Evolutionary conservation across 2,113 vertebrate species (phyloP), one percentile per base, ranked within the genome.

Genomic region (Gallinago paraguaiae): DNA sequence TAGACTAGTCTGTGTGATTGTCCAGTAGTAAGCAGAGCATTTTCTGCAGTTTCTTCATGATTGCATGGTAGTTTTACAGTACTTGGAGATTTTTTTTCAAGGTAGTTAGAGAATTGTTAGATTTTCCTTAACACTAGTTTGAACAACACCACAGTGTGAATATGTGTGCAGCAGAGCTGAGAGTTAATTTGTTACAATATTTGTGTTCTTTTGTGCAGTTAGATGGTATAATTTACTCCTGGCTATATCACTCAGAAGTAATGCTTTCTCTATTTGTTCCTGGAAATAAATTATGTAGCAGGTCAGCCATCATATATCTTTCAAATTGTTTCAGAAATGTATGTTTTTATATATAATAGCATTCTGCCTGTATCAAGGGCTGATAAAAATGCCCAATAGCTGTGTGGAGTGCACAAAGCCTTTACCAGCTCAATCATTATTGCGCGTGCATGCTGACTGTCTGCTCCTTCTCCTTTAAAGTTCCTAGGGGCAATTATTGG

Each of bases 191-290:
- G 25, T 78, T 91, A 16, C 0, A 7, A 17, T 50, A 51, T 79
- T 92, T 89, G 33, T 86, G 67, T 88, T 75, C 71, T 37, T 78
- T 90, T 91, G 56, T 93, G 60, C 35, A 23, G 25, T 13, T 22
- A 79, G 57, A 92, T 72, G 51, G 46, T 71, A 48, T 86, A 23
- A 79, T 95, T 95, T 87, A 59, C 72, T 93, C 46, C 78, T 76
- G 61, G 14, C 57, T 79, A 20, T 60, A n/a, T 74, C 39, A 79
- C 24, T 86, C 71, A 57, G 50, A 50, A 90, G 28, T 74, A 82
- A 82, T 53, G 23, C n/a, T 94, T 89, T 67, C 86, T 91, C 81
- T 93, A 9, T 82, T 76, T 74, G 53, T 43, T 87, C 41, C 78
- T 75, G 35, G 56, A 93, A 88, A 70, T 71, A 93, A 90, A 90